Conservation (phyloP, 2,113 vertebrate species). For the Sphyrna mokarran region DNA sequence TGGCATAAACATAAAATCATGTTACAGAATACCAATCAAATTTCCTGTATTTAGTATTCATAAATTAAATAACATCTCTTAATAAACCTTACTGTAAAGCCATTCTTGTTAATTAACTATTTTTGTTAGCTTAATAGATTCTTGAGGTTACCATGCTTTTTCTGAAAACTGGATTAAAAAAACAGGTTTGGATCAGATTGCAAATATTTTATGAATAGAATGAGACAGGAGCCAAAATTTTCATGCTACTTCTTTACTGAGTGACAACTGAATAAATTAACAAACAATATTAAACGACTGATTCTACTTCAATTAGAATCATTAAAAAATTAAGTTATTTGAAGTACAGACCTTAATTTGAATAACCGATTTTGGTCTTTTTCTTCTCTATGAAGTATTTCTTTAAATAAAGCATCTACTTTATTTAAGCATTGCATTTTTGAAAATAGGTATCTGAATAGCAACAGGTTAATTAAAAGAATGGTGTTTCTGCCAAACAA, state of each 20-base stretch:
- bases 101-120: neutral
- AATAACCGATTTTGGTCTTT: neutral
- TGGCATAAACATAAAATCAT: neutral
- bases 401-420: neutral
- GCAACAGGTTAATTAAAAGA: neutral
- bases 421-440: neutral
- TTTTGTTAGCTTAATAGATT: neutral
- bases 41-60: neutral
- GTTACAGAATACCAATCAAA: neutral
- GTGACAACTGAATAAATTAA: neutral
- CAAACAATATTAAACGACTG: neutral
- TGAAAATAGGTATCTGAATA: neutral
- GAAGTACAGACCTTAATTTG: neutral
- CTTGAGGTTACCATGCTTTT: neutral
- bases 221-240: neutral
- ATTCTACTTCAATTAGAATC: neutral
- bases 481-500: neutral
- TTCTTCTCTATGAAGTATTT: neutral
- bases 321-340: neutral
- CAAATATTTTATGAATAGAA: neutral
- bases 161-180: neutral
- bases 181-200: neutral
- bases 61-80: neutral
- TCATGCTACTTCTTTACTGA: neutral
- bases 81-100: neutral